Conservation (phyloP, 2,888 invertebrate species). For the Corbicula japonica region DNA sequence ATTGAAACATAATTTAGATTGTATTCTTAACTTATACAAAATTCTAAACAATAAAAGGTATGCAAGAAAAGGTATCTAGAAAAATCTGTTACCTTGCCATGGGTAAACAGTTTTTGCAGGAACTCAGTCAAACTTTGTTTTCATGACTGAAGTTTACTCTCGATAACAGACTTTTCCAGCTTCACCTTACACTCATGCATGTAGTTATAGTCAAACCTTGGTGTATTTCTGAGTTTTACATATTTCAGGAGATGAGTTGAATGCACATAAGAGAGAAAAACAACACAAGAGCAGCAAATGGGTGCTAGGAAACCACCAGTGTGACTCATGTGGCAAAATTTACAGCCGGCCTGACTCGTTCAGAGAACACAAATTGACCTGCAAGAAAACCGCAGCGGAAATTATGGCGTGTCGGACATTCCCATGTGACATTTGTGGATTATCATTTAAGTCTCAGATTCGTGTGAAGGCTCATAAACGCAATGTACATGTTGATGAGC, state of each 20-base stretch:
- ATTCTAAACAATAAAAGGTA: no score
- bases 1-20: no score
- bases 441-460: constrained; percentile 25
- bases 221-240: no score
- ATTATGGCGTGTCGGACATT: not conserved
- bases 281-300: constrained; percentile 29
- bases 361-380: constrained; percentile 27
- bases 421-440: constrained; percentile 29
- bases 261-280: constrained; percentile 20
- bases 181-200: no score
- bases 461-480: constrained; percentile 28
- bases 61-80: no score
- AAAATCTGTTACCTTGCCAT: no score
- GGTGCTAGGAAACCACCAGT: constrained; percentile 28
- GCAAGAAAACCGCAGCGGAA: constrained; percentile 18
- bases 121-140: no score
- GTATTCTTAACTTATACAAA: no score
- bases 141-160: no score
- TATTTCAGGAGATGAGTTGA: constrained; percentile 21
- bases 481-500: constrained; percentile 21
- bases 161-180: no score
- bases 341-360: constrained; percentile 30
- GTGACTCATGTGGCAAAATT: constrained; percentile 35
- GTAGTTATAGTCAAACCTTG: no score
- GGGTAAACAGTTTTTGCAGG: no score